These are phyloP conservation scores for Trichechus manatus DNA, from an alignment of 2,113 vertebrate genomes.

Conservation along the genomic window DNA sequence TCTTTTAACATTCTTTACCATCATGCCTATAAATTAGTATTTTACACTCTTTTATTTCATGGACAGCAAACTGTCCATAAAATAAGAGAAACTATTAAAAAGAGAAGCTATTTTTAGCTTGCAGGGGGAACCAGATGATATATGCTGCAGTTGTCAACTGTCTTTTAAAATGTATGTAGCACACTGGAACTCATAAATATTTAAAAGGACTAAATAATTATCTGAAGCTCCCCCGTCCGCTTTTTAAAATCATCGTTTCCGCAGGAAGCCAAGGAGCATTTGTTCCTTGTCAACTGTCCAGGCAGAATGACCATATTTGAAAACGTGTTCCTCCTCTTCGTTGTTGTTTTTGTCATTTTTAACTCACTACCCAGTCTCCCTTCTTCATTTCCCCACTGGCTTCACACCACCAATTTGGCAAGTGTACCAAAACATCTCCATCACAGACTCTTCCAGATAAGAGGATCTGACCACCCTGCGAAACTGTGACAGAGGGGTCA, in stretches of 20 bases:
- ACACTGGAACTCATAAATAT: slow-evolving; percentile 89
- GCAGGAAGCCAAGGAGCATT: slow-evolving; percentile 83
- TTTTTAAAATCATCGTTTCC: slow-evolving; percentile 87
- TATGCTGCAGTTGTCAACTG: slow-evolving; percentile 87
- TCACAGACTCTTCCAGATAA: not conserved
- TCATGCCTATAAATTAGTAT: slow-evolving; percentile 20
- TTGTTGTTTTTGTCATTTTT: slow-evolving; percentile 59
- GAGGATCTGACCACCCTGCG: not conserved
- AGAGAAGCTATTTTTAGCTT: slow-evolving; percentile 86
- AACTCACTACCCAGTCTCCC: not conserved
- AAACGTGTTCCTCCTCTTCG: slow-evolving; percentile 79
- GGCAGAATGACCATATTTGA: slow-evolving; percentile 84
- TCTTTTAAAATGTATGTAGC: slow-evolving; percentile 87
- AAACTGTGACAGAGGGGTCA: not conserved
- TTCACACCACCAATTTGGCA: slow-evolving; percentile 55
- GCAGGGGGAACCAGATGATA: slow-evolving; percentile 85
- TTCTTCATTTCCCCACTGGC: not conserved
- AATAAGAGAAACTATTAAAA: slow-evolving; percentile 66
- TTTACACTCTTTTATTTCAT: slow-evolving; percentile 68
- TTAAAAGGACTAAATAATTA: slow-evolving; percentile 90
- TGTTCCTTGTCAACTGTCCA: slow-evolving; percentile 85
- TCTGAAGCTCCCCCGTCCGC: slow-evolving; percentile 81
- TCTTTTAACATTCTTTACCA: not conserved
- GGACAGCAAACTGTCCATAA: slow-evolving; percentile 58
- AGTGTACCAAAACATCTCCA: slow-evolving; percentile 69